A percentile compares a stretch with the other conserved stretches of the same genome.
Conservation (phyloP, 2,888 invertebrate genomes). For the Abscondita cerata region DNA sequence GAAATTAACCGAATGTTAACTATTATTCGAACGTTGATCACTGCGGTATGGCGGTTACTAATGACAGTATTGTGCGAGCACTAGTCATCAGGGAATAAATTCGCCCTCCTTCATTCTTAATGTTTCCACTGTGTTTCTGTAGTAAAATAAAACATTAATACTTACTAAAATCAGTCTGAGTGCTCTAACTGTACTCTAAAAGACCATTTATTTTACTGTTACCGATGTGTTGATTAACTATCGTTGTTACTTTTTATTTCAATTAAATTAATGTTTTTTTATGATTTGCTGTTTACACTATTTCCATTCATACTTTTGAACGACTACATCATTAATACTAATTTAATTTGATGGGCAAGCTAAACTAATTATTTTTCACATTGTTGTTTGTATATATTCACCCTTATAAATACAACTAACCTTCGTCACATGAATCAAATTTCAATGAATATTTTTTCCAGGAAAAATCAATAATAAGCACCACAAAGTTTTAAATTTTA, state of each 20-base stretch:
- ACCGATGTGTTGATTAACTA: background rate
- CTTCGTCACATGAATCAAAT: too few relatives aligned
- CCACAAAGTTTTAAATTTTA: too few relatives aligned
- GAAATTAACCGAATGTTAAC: constrained; percentile 43
- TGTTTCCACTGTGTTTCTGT: constrained; percentile 1
- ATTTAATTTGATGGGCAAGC: too few relatives aligned
- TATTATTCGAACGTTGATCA: constrained; percentile 45
- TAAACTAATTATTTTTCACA: too few relatives aligned
- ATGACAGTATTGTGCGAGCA: constrained; percentile 45
- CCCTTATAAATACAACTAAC: too few relatives aligned
- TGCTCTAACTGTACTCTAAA: background rate
- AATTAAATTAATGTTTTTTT: background rate
- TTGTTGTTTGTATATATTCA: too few relatives aligned
- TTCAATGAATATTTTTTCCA: too few relatives aligned
- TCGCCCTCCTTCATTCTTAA: constrained; percentile 27
- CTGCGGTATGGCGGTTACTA: constrained; percentile 44
- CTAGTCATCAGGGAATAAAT: constrained; percentile 30
- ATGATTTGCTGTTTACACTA: too few relatives aligned
- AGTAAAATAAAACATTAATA: constrained; percentile 10
- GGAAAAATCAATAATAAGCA: too few relatives aligned
- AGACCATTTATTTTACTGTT: background rate
- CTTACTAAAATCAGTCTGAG: background rate
- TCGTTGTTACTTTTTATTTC: background rate
- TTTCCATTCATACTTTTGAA: too few relatives aligned
- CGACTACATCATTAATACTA: too few relatives aligned